Conservation (phyloP, 2,113 vertebrate species). For the Tricholaema leucomelas region DNA sequence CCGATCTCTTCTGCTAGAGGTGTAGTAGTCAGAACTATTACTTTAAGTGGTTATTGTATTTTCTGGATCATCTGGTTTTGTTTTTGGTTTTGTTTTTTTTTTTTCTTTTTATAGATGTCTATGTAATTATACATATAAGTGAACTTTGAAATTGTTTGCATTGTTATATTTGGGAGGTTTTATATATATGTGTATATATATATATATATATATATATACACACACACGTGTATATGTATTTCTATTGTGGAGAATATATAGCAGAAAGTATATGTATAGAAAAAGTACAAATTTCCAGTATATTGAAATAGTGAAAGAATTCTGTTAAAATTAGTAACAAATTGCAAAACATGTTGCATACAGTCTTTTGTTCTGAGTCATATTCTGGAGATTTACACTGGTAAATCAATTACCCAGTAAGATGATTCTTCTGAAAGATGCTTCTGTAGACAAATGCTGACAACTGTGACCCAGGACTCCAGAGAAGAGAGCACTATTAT, state of each 20-base stretch:
- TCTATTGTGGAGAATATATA: background rate
- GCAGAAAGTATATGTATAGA: background rate
- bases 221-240: fast-evolving
- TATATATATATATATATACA: fast-evolving
- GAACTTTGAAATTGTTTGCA: background rate
- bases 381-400: background rate
- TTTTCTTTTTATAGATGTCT: background rate
- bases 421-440: background rate
- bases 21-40: background rate
- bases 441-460: background rate
- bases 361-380: background rate
- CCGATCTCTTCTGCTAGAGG: background rate
- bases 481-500: background rate
- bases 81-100: background rate
- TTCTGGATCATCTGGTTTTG: background rate
- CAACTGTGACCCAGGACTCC: background rate
- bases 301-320: background rate
- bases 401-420: background rate
- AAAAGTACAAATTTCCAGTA: background rate
- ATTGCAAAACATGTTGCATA: background rate
- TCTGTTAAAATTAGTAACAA: background rate
- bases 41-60: background rate
- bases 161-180: background rate
- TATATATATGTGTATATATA: fast-evolving
- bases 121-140: background rate